Evolutionary conservation across 2,797 vertebrate genomes (phyloP).

Genomic region (Dryobates pubescens): DNA sequence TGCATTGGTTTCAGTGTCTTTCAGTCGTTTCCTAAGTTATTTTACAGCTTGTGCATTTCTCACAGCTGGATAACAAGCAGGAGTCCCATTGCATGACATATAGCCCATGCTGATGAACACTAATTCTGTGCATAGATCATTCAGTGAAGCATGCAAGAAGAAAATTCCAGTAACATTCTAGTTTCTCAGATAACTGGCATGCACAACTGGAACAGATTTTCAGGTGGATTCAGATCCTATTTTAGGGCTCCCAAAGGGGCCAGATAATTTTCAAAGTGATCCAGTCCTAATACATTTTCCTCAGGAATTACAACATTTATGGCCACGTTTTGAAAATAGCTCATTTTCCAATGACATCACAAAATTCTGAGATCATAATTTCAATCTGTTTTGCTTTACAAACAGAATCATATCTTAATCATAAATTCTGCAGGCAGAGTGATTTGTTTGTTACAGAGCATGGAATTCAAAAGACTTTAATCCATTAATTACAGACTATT

Average conservation of each 20-base stretch:
- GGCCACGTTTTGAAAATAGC: neutral
- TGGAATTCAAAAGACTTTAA: neutral
- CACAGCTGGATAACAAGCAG: conserved; percentile 46
- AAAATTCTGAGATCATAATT: neutral
- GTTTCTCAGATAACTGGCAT: conserved; percentile 6
- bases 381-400: neutral
- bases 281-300: neutral
- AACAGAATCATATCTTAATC: neutral
- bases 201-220: conserved; percentile 8
- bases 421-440: neutral
- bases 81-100: conserved; percentile 11
- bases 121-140: conserved; percentile 59
- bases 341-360: neutral
- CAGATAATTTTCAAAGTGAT: neutral
- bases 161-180: conserved; percentile 41
- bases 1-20: conserved; percentile 22
- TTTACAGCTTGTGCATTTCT: conserved; percentile 54
- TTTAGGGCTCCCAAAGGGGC: neutral
- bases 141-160: conserved; percentile 16
- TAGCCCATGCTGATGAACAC: conserved; percentile 46
- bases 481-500: neutral
- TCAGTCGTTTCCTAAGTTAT: conserved; percentile 20
- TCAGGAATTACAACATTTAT: neutral
- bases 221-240: neutral
- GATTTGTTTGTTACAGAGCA: neutral